A percentile compares a stretch with the other conserved stretches of the same genome.
phyloP scores from a whole-genome alignment of 2,113 vertebrate genomes.

The Monopterus albus region DNA sequence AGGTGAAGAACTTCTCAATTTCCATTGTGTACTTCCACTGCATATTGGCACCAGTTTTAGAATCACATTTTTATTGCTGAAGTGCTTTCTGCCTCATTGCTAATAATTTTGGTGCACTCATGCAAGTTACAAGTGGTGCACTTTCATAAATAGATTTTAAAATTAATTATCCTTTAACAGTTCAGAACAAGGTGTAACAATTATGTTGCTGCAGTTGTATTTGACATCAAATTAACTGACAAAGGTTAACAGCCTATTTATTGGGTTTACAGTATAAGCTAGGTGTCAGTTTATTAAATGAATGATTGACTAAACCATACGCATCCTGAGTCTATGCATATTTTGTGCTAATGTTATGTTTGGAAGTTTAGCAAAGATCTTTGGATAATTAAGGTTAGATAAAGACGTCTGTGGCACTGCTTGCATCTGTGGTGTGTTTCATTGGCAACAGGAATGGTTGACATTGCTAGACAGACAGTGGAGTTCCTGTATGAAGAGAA shows the following conservation, averaged over 20 bases:
- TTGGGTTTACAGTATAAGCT: neutral
- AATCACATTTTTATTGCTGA: neutral
- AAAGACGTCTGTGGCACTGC: neutral
- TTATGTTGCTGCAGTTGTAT: neutral
- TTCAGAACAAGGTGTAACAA: neutral
- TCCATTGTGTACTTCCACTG: neutral
- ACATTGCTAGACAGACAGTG: slow-evolving; percentile 96
- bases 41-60: neutral
- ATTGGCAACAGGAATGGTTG: slow-evolving; percentile 84
- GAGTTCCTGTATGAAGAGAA: slow-evolving; percentile 99
- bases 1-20: neutral
- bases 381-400: no score
- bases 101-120: neutral
- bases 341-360: neutral
- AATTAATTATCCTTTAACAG: neutral
- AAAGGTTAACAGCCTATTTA: neutral
- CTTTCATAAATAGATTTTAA: no score
- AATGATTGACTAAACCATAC: neutral
- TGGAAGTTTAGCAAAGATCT: no score
- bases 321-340: neutral
- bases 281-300: slow-evolving; percentile 10
- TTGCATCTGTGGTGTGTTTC: slow-evolving; percentile 9
- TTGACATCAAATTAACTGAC: neutral
- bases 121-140: neutral
- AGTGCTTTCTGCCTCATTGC: neutral